Evolutionary conservation across 2,113 vertebrate genomes (phyloP).

Genomic region (Leiothrix lutea): DNA sequence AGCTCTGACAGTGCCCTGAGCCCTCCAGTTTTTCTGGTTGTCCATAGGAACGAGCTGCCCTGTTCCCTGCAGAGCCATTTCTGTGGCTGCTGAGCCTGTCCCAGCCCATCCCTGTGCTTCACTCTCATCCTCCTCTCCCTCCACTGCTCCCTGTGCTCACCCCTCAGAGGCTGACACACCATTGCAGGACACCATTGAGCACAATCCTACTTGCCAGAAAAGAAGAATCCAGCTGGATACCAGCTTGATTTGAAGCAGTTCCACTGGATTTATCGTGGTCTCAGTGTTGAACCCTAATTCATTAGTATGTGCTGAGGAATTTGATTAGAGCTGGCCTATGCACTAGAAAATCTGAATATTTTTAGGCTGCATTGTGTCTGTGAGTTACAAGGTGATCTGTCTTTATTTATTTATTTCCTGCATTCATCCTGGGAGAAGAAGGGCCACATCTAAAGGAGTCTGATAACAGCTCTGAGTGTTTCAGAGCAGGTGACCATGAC

Average conservation of each 20-base stretch:
- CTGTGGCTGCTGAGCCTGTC: background rate
- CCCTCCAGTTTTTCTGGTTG: rapidly evolving
- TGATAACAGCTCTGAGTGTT: background rate
- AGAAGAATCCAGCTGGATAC: background rate
- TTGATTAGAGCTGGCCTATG: background rate
- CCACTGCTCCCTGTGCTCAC: rapidly evolving
- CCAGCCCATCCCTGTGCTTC: background rate
- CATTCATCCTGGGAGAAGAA: background rate
- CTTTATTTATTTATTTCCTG: background rate
- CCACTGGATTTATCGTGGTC: background rate
- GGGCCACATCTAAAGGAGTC: rapidly evolving
- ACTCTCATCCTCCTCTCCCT: background rate
- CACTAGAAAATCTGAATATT: background rate
- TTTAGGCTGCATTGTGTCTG: background rate
- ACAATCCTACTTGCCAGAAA: background rate
- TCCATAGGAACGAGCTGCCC: rapidly evolving
- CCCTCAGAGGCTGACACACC: background rate
- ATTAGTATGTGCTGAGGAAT: background rate
- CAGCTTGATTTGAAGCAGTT: background rate
- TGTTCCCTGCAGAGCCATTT: rapidly evolving
- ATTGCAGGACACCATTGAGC: background rate
- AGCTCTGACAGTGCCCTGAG: background rate
- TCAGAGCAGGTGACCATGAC: background rate
- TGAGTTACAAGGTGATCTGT: background rate
- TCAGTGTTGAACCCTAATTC: background rate